These are phyloP conservation scores for Odontamblyopus lacepedii DNA, from an alignment of 2,797 vertebrate genomes.

Conservation along the genomic window DNA sequence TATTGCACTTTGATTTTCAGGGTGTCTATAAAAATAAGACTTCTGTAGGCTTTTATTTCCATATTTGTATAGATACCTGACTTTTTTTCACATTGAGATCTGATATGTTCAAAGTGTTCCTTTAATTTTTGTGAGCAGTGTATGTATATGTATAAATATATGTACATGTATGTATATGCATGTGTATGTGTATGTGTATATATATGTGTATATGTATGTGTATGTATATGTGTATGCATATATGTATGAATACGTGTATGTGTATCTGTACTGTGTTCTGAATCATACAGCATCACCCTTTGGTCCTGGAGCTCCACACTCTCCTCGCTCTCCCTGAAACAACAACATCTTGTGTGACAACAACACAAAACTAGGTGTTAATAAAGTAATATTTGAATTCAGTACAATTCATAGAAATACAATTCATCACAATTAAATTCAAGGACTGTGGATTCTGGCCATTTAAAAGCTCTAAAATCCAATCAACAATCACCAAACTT, in stretches of 20 bases:
- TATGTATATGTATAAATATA: too few relatives aligned
- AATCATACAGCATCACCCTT: conserved; percentile 84
- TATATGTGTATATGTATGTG: background rate
- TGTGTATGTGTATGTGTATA: too few relatives aligned
- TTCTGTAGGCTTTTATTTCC: too few relatives aligned
- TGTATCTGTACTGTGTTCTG: background rate
- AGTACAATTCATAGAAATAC: background rate
- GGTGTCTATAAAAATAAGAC: too few relatives aligned
- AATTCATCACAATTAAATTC: background rate
- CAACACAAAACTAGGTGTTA: background rate
- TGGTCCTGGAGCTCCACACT: conserved; percentile 84
- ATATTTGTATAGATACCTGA: too few relatives aligned
- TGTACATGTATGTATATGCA: too few relatives aligned
- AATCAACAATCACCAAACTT: too few relatives aligned
- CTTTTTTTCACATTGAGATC: too few relatives aligned
- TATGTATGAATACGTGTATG: too few relatives aligned
- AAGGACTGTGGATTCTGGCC: background rate
- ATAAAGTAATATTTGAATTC: background rate
- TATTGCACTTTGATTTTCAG: too few relatives aligned
- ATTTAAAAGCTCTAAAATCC: background rate
- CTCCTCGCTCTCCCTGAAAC: conserved; percentile 84
- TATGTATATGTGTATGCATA: background rate
- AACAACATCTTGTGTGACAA: conserved; percentile 14
- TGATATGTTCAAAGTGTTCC: too few relatives aligned
- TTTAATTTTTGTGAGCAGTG: too few relatives aligned